phyloP scores from a whole-genome alignment of 2,797 vertebrate species.

The Pristis pectinata region DNA sequence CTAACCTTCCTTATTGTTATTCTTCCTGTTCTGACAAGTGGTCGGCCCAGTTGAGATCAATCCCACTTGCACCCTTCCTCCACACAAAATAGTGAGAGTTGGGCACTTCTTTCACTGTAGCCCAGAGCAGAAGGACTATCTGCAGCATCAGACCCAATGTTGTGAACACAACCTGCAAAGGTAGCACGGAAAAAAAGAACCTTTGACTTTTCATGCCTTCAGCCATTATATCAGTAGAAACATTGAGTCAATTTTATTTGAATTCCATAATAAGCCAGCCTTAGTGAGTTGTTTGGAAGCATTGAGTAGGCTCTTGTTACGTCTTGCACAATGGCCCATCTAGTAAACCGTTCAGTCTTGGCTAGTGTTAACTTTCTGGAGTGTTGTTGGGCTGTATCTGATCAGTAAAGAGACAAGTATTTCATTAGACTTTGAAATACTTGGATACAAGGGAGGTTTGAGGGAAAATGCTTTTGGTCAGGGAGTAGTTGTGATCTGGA shows the following conservation, averaged over 20 bases:
- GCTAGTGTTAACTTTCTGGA: neutral
- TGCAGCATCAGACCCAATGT: neutral
- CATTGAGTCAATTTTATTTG: neutral
- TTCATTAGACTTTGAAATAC: neutral
- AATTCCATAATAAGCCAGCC: neutral
- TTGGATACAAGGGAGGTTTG: no score
- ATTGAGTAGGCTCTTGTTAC: no score
- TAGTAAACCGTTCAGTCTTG: neutral
- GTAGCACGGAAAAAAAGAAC: neutral
- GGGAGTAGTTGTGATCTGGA: no score
- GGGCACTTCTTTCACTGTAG: neutral
- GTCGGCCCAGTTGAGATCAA: no score
- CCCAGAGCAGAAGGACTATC: neutral
- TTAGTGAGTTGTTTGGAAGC: neutral
- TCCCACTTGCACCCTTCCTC: neutral
- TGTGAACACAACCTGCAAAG: neutral
- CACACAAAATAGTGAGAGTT: no score
- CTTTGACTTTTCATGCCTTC: neutral
- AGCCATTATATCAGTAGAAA: neutral
- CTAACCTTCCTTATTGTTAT: neutral
- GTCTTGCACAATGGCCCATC: neutral
- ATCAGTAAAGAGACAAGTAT: neutral
- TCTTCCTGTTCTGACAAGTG: neutral
- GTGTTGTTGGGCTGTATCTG: neutral
- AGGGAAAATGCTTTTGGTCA: no score